phyloP scores from a whole-genome alignment of 2,888 invertebrate species.

The Thysanoteuthis rhombus region DNA sequence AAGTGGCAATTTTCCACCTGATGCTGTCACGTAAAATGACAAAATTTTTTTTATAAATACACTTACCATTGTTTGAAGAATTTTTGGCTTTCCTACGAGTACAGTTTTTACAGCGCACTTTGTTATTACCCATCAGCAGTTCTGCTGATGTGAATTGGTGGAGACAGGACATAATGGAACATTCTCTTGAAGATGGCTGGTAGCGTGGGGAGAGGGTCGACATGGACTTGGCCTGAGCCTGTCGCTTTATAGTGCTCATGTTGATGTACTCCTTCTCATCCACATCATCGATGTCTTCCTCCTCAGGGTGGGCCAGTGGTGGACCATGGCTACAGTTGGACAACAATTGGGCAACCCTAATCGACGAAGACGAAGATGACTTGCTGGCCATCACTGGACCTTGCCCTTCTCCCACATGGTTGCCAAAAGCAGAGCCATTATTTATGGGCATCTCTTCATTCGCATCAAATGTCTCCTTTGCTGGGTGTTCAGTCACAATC shows the following conservation, averaged over 20 bases:
- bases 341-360: constrained; percentile 22
- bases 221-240: constrained; percentile 39
- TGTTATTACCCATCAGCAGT: constrained; percentile 89
- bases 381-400: background rate
- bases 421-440: background rate
- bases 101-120: constrained; percentile 91
- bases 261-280: constrained; percentile 23
- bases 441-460: background rate
- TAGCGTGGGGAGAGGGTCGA: constrained; percentile 70
- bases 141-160: constrained; percentile 92
- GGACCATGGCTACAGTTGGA: constrained; percentile 28
- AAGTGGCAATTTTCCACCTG: too few species aligned
- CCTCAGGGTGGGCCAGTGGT: constrained; percentile 27
- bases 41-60: background rate
- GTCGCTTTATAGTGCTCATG: constrained; percentile 14
- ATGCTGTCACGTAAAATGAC: background rate
- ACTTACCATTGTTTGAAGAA: constrained; percentile 13
- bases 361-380: constrained; percentile 14
- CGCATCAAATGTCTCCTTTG: background rate
- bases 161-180: constrained; percentile 82
- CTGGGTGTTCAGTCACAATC: background rate
- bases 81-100: constrained; percentile 68
- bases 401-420: background rate
- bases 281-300: constrained; percentile 18
- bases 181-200: constrained; percentile 70